phyloP scores from a whole-genome alignment of 2,888 invertebrate genomes.

The Drosophila affinis region DNA sequence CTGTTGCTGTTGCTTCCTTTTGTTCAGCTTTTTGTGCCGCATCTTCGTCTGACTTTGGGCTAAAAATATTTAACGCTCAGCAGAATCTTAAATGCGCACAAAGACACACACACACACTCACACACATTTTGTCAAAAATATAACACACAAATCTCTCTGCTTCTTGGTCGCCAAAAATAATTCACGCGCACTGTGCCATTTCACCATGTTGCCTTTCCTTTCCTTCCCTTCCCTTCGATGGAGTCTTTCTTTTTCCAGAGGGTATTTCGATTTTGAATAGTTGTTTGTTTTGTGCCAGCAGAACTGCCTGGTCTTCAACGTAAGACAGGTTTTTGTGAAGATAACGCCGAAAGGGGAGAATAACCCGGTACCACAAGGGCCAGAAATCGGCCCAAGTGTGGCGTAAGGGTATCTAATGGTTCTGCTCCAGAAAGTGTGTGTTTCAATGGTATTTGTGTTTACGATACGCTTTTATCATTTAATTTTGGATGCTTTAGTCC shows the following conservation, averaged over 20 bases:
- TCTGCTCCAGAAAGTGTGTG: neutral
- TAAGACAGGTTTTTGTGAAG: neutral
- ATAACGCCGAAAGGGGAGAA: too few relatives aligned
- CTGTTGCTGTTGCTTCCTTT: conserved; percentile 17
- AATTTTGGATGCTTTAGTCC: conserved; percentile 59
- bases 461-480: conserved; percentile 64
- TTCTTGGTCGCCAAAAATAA: conserved; percentile 63
- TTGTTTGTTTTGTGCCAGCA: neutral
- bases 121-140: conserved; percentile 63
- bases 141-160: conserved; percentile 43
- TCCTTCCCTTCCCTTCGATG: too few relatives aligned
- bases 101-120: conserved; percentile 33
- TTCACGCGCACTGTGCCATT: conserved; percentile 61
- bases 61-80: conserved; percentile 75
- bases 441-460: conserved; percentile 42
- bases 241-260: neutral
- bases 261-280: conserved; percentile 7
- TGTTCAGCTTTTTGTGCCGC: conserved; percentile 43
- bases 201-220: conserved; percentile 16
- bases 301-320: neutral
- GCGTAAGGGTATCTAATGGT: neutral
- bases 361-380: too few relatives aligned
- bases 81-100: conserved; percentile 56
- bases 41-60: conserved; percentile 67
- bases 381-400: too few relatives aligned